Base-by-base conservation (phyloP, 1,140 invertebrate genomes). In the Pseudomyrmex gracilis region DNA sequence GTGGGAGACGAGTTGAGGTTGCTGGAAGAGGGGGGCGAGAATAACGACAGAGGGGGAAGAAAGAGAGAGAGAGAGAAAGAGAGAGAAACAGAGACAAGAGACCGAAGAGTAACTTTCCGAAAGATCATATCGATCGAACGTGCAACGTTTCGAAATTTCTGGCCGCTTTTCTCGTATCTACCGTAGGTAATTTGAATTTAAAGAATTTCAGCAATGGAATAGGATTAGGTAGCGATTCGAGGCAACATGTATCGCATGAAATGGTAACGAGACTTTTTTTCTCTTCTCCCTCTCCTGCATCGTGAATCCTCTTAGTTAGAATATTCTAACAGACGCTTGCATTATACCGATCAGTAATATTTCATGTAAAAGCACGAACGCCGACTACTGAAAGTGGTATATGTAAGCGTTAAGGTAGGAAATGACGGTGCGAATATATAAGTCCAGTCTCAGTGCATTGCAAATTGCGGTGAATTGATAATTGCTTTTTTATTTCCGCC, bases 101-200 rank as follows among this genome's bases (percentile, higher is more conserved):
- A 49, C 15, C 66, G 66, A 78, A 78, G 76, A 78, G 76, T 80
- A 80, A 73, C 73, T 73, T 71, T 49, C 12, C 76, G 67, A 89
- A 89, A 89, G 88, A 89, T 89, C 87, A 67, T 87, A 89, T 89
- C 88, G 88, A 89, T 87, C 77, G 87, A 73, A 45, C 78, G 66
- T 64, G 73, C 24, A 45, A 20, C 51, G 86, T 88, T 85, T 85
- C 74, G 74, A 80, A 87, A 67, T 80, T 80, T 85, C 73, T 66
- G 20, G 49, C 57, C 49, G 53, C 73, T 83, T 70, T 61, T 51
- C 51, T 53, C 17, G n/a, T 83, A 53, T 20, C 60, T 49, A 43
- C 13, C 73, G 22, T 17, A 34, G 45, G 70, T 74, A 49, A 86
- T 68, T 86, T 80, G 76, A 80, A 71, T 80, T 71, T 80, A 80